These are phyloP conservation scores for Neolamprologus sp. DNA, from an alignment of 2,113 vertebrate genomes.

Conservation along the genomic window DNA sequence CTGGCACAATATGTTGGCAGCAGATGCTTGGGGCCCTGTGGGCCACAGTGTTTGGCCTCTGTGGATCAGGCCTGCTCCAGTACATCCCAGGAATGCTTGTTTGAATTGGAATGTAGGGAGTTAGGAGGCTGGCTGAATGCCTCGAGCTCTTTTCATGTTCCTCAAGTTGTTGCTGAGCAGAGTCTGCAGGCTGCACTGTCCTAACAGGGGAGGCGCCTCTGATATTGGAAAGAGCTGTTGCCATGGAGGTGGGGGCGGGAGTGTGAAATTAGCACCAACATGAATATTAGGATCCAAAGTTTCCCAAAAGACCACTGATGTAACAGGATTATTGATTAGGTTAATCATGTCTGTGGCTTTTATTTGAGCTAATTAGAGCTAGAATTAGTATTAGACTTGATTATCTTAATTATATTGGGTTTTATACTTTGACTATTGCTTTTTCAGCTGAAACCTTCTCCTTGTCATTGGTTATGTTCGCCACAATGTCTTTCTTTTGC, in stretches of 20 bases:
- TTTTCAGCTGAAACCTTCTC: background rate
- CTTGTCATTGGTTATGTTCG: background rate
- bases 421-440: background rate
- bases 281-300: background rate
- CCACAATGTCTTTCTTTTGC: background rate
- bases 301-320: background rate
- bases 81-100: background rate
- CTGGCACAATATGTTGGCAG: background rate
- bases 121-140: background rate
- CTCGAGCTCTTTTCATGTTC: background rate
- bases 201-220: background rate
- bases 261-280: background rate
- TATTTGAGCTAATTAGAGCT: background rate
- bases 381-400: background rate
- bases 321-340: background rate
- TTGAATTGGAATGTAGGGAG: background rate
- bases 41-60: background rate
- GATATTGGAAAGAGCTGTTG: background rate
- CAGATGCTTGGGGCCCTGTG: background rate
- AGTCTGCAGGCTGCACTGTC: background rate
- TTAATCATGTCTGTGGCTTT: background rate
- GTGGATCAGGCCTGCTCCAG: background rate
- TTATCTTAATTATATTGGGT: background rate
- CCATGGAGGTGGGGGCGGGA: background rate
- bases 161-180: background rate